A percentile compares a stretch with the other conserved stretches of the same genome.
Evolutionary conservation across 2,888 invertebrate species (phyloP).

Genomic region (Cephalotes varians): DNA sequence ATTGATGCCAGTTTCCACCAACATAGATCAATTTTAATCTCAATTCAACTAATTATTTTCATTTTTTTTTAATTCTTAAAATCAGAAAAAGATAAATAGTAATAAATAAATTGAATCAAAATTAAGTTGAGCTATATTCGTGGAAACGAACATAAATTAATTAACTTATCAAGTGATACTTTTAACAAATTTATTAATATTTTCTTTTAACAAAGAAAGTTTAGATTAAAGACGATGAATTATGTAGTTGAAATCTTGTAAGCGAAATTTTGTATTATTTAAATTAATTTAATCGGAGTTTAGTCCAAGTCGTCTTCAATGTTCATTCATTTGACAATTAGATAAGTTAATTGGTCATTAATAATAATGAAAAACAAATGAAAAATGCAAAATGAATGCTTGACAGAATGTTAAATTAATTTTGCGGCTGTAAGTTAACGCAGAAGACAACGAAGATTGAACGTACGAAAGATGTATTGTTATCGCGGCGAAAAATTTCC

Average conservation of each 20-base stretch:
- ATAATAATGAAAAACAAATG: neutral
- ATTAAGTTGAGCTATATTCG: too few relatives aligned
- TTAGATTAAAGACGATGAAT: neutral
- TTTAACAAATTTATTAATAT: too few relatives aligned
- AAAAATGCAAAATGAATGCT: too few relatives aligned
- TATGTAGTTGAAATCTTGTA: neutral
- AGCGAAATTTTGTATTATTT: neutral
- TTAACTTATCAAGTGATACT: neutral
- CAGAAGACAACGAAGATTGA: neutral
- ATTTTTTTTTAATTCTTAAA: too few relatives aligned
- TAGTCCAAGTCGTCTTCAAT: neutral
- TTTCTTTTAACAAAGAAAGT: too few relatives aligned
- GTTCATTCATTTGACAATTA: too few relatives aligned
- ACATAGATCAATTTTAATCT: too few relatives aligned
- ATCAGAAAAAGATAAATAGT: too few relatives aligned
- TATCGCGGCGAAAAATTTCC: constrained; percentile 33
- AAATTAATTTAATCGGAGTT: neutral
- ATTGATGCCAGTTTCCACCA: neutral
- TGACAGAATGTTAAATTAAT: neutral
- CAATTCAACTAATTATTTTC: too few relatives aligned
- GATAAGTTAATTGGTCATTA: neutral
- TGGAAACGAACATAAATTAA: too few relatives aligned
- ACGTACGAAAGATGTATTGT: neutral
- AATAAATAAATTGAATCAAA: too few relatives aligned
- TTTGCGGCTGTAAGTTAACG: neutral